Base-by-base conservation (phyloP, 2,113 vertebrate species). In the Verasper variegatus region DNA sequence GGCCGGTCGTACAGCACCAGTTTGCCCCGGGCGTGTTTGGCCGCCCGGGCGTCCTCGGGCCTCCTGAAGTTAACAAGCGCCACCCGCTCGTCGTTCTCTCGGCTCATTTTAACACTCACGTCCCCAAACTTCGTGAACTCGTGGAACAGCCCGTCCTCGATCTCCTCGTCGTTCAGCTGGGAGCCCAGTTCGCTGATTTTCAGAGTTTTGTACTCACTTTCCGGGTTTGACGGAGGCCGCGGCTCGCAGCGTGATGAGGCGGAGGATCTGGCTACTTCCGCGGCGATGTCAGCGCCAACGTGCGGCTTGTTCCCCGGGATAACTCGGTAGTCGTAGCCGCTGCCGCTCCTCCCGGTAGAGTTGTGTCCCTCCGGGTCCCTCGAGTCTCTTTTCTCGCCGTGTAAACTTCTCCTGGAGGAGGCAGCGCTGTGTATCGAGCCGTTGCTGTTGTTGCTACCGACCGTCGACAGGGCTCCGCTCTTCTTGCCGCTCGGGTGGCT, bases 61-160 rank as follows among this genome's bases (percentile, higher is more conserved):
- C 96, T 95, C 83, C 98, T 90, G 90, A 98, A 99, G 94, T 98
- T 99, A 37, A 99, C 97, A 4, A 97, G 96, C 63, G 98, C 97
- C 71, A 98, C 97, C 4, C 97, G 94, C 71, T 97, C 96, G 21
- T 98, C 96, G 80, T 95, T 96, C 67, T 94, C 93, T 49, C 96
- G 95, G 63, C 96, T 95, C 45, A 99, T 98, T 84, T 99, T 99
- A 1, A 99, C 97, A 56, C 98, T 99, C 20, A 99, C 97, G 66
- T 99, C 97, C 0, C 98, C 98, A 57, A 99, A 99, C 62, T 96
- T 97, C 76, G 97, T 99, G 68, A 99, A 99, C 92, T 99, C 98
- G 65, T 98, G 97, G 59, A 99, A 99, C 0, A 99, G 92, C 0
- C 98, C 97, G 83, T 99, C 98, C 86, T 99, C 98, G 70, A 99